Conservation (phyloP, 2,113 vertebrate genomes). For the Chionis minor region DNA sequence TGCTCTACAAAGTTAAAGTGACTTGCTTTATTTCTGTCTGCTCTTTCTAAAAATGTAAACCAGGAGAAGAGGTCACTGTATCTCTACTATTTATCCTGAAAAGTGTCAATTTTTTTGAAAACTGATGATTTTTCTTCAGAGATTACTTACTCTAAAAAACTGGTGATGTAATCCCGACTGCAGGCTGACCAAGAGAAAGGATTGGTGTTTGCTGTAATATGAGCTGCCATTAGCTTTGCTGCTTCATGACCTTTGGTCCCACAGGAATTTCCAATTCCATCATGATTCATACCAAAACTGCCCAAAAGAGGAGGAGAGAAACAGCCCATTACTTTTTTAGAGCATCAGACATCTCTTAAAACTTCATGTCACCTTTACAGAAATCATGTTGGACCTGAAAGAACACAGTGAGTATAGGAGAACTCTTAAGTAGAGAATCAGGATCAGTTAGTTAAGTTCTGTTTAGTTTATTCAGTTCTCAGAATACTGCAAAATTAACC, state of each 20-base stretch:
- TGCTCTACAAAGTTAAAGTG: background rate
- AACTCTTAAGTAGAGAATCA: background rate
- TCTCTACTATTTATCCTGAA: background rate
- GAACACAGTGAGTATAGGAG: background rate
- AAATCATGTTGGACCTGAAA: background rate
- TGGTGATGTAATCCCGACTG: constrained; percentile 99
- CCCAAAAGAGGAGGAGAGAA: constrained; percentile 67
- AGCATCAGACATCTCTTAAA: constrained; percentile 6
- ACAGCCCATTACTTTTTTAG: constrained; percentile 38
- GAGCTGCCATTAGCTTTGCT: constrained; percentile 98
- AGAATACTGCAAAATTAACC: background rate
- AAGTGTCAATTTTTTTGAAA: constrained; percentile 42
- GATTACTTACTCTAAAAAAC: constrained; percentile 96
- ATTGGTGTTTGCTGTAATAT: constrained; percentile 99
- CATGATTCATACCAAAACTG: constrained; percentile 99
- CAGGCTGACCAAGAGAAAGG: constrained; percentile 98
- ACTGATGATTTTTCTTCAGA: constrained; percentile 61
- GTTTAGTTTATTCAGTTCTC: background rate
- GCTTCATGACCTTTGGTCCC: constrained; percentile 98
- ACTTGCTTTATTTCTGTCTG: background rate
- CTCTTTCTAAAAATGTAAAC: background rate
- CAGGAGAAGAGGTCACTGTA: background rate
- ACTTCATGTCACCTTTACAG: background rate
- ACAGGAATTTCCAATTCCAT: constrained; percentile 97
- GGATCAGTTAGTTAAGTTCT: background rate